These are phyloP conservation scores for Andrena fulva DNA, from an alignment of 2,888 invertebrate genomes.

Conservation along the genomic window DNA sequence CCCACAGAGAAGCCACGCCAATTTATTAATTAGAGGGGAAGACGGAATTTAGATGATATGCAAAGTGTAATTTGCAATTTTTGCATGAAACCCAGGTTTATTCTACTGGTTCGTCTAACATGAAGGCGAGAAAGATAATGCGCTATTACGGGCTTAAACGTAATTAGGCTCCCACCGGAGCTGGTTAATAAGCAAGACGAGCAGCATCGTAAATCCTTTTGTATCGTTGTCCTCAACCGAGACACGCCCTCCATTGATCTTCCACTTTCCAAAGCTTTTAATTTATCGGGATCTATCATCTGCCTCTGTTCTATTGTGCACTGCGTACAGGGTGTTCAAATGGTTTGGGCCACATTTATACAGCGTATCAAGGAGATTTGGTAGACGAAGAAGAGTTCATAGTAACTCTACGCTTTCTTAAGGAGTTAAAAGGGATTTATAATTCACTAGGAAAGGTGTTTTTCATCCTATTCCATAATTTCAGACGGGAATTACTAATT, in stretches of 20 bases:
- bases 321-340: not conserved
- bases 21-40: not conserved
- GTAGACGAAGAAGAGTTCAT: too few species aligned
- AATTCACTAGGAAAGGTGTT: too few species aligned
- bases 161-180: constrained; percentile 24
- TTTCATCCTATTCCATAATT: too few species aligned
- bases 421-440: too few species aligned
- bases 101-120: not conserved
- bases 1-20: too few species aligned
- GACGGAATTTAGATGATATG: not conserved
- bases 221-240: constrained; percentile 11
- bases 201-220: constrained; percentile 40
- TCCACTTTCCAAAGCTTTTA: not conserved
- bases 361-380: too few species aligned
- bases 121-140: constrained; percentile 12
- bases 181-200: constrained; percentile 38
- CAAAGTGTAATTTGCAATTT: not conserved
- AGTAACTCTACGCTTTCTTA: too few species aligned
- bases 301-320: not conserved
- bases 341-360: too few species aligned
- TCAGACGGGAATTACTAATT: too few species aligned
- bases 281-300: not conserved
- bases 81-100: not conserved
- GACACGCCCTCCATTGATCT: constrained; percentile 3
- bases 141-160: constrained; percentile 11